Evolutionary conservation across 1,140 invertebrate species (phyloP).

Genomic region (Anadara kagoshimensis): DNA sequence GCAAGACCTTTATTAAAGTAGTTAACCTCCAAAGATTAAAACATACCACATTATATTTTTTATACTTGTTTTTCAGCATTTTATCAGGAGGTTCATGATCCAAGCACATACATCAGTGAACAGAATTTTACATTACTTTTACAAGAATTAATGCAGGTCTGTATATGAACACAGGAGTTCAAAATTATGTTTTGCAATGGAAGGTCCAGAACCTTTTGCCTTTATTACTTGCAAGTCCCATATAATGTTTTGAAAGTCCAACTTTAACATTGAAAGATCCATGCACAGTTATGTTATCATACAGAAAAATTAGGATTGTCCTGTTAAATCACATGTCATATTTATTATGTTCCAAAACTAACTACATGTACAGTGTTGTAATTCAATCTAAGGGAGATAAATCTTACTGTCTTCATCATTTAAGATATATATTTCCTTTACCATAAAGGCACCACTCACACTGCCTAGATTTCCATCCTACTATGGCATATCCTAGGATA

Average conservation of each 20-base stretch:
- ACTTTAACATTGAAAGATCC: no score
- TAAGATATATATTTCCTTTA: not conserved
- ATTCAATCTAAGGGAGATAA: not conserved
- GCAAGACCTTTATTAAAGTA: no score
- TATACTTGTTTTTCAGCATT: constrained; percentile 70
- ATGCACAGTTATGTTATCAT: no score
- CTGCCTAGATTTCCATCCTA: not conserved
- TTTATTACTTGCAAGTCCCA: no score
- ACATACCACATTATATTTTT: no score
- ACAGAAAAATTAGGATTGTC: no score
- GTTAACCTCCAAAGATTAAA: no score
- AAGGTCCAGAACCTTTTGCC: no score
- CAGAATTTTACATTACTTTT: constrained; percentile 77
- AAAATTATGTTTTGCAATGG: no score
- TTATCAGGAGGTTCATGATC: constrained; percentile 80
- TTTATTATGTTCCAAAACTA: not conserved
- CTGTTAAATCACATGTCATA: not conserved
- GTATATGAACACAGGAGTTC: not conserved
- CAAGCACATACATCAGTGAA: constrained; percentile 80
- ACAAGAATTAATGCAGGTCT: constrained; percentile 64
- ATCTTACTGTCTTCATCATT: not conserved
- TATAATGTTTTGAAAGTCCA: no score
- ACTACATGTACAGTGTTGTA: not conserved
- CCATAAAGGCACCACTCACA: not conserved
- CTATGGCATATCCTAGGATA: no score